Evolutionary conservation across 1,140 invertebrate species (phyloP), one percentile per base, ranked within the genome.

Genomic region (Diuraphis noxia): DNA sequence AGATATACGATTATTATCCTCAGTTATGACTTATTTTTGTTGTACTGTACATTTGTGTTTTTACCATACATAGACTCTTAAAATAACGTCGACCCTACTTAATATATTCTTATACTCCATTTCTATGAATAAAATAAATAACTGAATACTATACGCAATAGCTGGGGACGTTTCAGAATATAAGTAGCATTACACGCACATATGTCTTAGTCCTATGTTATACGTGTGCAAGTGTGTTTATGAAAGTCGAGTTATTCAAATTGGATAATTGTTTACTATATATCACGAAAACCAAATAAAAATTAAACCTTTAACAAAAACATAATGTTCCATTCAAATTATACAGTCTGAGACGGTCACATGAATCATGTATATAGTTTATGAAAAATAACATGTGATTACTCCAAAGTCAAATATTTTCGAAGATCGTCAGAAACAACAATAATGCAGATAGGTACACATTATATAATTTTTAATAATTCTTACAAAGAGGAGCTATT

Each of bases 381-480:
- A 87, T 56, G 49, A 87, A 87, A 87, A 56, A 87, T 56, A 87
- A 87, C 49, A 87, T 52, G 49, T 87, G 85, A 87, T 87, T 40
- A 56, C 17, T 87, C 85, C 30, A 87, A 87, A 87, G 34, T 87
- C 38, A 87, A 87, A 52, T 86, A 86, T 52, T 86, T 86, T 86
- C 13, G 84, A 36, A 38, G 49, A 56, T 49, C 43, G 23, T 40
- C 21, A 36, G n/a, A 86, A 49, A 41, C 21, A 41, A 82, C 25
- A 30, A 30, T 23, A 40, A 81, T 25, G 41, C 25, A 9, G 21
- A 49, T 86, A 86, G 17, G 30, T n/a, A 30, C 34, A 25, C 38
- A 13, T 52, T 52, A 86, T 6, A 25, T 23, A 49, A 86, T 86
- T 86, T 49, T 72, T 72, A 72, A 34, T 36, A 86, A 36, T 86